Conservation (phyloP, 92 coral and sea anemone species). For the Nematostella vectensis region DNA sequence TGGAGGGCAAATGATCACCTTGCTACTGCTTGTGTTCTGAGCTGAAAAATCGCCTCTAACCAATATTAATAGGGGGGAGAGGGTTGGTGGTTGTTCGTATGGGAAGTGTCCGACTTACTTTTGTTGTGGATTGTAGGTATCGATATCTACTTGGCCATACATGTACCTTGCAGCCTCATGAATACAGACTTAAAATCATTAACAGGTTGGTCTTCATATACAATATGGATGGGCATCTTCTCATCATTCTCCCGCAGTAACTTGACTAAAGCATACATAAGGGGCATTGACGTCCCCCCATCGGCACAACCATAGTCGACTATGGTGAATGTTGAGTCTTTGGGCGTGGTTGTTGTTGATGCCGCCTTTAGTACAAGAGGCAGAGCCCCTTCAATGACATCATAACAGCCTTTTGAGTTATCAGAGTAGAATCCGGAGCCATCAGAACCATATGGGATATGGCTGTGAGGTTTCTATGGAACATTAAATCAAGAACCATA, state of each 20-base stretch:
- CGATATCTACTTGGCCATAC: too few species aligned
- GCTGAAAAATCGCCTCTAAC: too few species aligned
- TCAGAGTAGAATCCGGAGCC: conserved; percentile 81
- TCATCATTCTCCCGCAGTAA: conserved; percentile 54
- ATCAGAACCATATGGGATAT: conserved; percentile 38
- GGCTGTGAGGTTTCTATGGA: conserved; percentile 39
- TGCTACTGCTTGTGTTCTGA: too few species aligned
- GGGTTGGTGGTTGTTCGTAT: too few species aligned
- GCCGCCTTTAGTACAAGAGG: conserved; percentile 37
- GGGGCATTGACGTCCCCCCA: conserved; percentile 81
- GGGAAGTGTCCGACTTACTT: too few species aligned
- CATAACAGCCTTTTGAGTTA: conserved; percentile 61
- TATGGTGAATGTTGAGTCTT: conserved; percentile 32
- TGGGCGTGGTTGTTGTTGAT: conserved; percentile 13
- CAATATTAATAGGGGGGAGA: too few species aligned
- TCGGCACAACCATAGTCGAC: conserved; percentile 74
- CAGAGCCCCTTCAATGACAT: conserved; percentile 51
- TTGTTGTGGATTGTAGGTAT: too few species aligned
- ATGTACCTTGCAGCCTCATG: conserved; percentile 64
- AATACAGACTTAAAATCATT: conserved; percentile 75
- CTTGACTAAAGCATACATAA: conserved; percentile 48
- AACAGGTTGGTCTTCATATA: conserved; percentile 80
- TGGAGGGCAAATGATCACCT: too few species aligned
- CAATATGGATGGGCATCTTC: conserved; percentile 44
- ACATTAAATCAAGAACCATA: too few species aligned